phyloP scores from a whole-genome alignment of 2,888 invertebrate species.

The Notodonta dromedarius region DNA sequence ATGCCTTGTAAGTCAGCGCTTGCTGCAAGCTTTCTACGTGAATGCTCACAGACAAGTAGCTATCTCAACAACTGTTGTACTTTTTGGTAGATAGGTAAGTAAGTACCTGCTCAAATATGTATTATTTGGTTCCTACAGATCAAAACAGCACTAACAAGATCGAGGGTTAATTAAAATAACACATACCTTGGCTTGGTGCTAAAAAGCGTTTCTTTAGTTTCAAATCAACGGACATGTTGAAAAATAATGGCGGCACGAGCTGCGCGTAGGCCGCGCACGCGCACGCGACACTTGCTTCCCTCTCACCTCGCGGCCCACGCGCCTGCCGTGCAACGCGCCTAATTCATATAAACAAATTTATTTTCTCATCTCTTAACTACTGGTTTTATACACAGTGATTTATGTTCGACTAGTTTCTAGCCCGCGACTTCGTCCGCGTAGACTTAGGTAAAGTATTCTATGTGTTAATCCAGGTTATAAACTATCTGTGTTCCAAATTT shows the following conservation, averaged over 20 bases:
- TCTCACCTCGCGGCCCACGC: slow-evolving; percentile 68
- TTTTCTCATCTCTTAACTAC: slow-evolving; percentile 74
- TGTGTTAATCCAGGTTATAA: too few relatives aligned
- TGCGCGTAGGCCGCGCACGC: slow-evolving; percentile 71
- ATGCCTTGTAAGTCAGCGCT: too few relatives aligned
- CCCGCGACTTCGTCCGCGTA: too few relatives aligned
- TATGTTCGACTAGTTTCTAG: too few relatives aligned
- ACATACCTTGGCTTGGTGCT: slow-evolving; percentile 19
- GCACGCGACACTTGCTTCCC: slow-evolving; percentile 67
- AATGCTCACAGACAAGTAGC: too few relatives aligned
- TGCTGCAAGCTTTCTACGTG: too few relatives aligned
- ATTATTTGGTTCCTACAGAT: background rate
- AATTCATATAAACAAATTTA: slow-evolving; percentile 75
- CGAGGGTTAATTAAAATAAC: slow-evolving; percentile 34
- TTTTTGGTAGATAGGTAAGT: too few relatives aligned
- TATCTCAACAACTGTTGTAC: too few relatives aligned
- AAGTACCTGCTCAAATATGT: slow-evolving; percentile 1
- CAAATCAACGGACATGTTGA: slow-evolving; percentile 57
- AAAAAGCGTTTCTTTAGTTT: slow-evolving; percentile 55
- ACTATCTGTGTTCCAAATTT: too few relatives aligned
- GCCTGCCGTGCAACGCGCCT: slow-evolving; percentile 38
- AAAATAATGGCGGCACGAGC: slow-evolving; percentile 65
- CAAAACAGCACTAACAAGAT: slow-evolving; percentile 10
- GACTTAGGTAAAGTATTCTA: too few relatives aligned
- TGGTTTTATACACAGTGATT: slow-evolving; percentile 63